Evolutionary conservation across 2,888 invertebrate species (phyloP).

Genomic region (Morpho helenor): DNA sequence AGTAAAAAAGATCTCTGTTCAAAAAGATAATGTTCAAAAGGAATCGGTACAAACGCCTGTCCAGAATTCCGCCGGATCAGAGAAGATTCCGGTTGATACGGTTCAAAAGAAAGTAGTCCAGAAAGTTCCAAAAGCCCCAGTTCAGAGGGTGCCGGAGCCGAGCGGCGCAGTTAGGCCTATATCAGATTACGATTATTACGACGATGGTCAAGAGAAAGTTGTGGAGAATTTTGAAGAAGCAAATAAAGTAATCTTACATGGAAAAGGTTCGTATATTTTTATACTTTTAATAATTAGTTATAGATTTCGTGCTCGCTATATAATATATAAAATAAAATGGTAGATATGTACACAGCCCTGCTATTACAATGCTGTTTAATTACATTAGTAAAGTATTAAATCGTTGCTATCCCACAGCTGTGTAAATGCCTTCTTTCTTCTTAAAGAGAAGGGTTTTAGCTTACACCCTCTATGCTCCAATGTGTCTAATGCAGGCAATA

Average conservation of each 20-base stretch:
- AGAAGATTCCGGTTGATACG: constrained; percentile 10
- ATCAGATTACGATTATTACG: constrained; percentile 84
- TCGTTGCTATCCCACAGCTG: too few species aligned
- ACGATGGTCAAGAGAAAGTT: constrained; percentile 81
- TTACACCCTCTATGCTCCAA: too few species aligned
- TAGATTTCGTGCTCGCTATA: too few species aligned
- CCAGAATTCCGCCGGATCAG: neutral
- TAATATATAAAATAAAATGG: too few species aligned
- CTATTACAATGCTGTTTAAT: too few species aligned
- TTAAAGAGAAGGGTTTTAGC: too few species aligned
- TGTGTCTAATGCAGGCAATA: too few species aligned
- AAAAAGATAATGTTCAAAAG: constrained; percentile 15
- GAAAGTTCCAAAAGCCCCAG: constrained; percentile 9
- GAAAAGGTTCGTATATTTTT: constrained; percentile 52
- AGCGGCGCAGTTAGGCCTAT: constrained; percentile 52
- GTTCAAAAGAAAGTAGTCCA: constrained; percentile 13
- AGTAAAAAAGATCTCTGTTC: constrained; percentile 13
- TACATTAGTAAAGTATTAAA: too few species aligned
- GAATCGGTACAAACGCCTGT: constrained; percentile 9
- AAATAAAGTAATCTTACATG: constrained; percentile 79
- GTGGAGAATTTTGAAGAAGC: constrained; percentile 63
- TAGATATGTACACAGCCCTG: too few species aligned
- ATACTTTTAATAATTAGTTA: too few species aligned
- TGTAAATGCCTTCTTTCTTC: too few species aligned
- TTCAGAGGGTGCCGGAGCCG: constrained; percentile 27